Percentiles rank a stretch among this genome's conserved stretches.
Evolutionary conservation across 92 coral and sea anemone genomes (phyloP).

Genomic region (Pocillopora grandis): DNA sequence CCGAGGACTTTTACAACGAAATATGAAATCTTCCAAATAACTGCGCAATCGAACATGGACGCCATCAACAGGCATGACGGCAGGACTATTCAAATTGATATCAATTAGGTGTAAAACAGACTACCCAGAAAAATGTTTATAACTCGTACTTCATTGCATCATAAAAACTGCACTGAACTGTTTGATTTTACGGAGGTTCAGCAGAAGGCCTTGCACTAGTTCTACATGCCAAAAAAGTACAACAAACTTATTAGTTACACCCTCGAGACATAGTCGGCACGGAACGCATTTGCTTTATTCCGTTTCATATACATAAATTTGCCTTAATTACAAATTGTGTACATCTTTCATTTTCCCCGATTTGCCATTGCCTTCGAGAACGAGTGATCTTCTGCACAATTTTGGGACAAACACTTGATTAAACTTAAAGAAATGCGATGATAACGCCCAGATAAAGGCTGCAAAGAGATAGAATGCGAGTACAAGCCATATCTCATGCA

Average conservation of each 20-base stretch:
- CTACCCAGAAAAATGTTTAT: background rate
- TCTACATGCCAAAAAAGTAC: background rate
- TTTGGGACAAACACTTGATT: background rate
- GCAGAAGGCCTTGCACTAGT: background rate
- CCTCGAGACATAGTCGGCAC: constrained; percentile 17
- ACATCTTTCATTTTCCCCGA: constrained; percentile 33
- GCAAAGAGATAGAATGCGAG: background rate
- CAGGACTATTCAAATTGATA: constrained; percentile 17
- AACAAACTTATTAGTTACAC: background rate
- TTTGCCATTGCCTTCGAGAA: constrained; percentile 24
- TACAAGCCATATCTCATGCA: constrained; percentile 29
- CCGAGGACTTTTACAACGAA: background rate
- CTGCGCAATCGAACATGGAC: constrained; percentile 19
- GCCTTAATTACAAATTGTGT: constrained; percentile 34
- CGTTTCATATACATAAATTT: constrained; percentile 37
- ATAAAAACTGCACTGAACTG: background rate
- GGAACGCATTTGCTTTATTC: constrained; percentile 25
- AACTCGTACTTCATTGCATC: background rate
- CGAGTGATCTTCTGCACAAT: background rate
- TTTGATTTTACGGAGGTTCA: background rate
- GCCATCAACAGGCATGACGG: constrained; percentile 19
- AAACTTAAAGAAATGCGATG: constrained; percentile 2
- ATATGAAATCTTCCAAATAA: background rate
- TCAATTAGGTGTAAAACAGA: constrained; percentile 17
- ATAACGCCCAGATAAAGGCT: background rate